A percentile compares a stretch with the other conserved stretches of the same genome.
Evolutionary conservation across 2,113 vertebrate genomes (phyloP).

Genomic region (Neogobius melanostomus): DNA sequence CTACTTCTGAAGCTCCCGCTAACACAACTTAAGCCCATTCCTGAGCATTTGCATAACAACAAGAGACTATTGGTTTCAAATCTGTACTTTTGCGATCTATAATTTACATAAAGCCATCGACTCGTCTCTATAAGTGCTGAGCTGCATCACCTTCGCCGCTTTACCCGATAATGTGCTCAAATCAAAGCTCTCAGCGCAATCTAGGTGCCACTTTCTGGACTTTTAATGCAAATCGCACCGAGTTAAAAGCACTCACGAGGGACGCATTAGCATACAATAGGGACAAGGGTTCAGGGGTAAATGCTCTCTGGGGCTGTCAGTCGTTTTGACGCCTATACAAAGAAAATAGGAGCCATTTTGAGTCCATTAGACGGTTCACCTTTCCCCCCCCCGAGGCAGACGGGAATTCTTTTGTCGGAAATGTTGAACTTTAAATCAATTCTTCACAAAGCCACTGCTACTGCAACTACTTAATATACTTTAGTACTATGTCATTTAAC

Average conservation of each 20-base stretch:
- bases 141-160: neutral
- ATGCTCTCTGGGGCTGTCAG: slow-evolving; percentile 9
- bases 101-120: no score
- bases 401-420: no score
- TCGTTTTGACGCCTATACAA: slow-evolving; percentile 14
- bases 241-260: neutral
- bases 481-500: no score
- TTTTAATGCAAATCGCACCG: neutral
- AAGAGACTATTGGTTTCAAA: no score
- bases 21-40: no score
- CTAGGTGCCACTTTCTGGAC: neutral
- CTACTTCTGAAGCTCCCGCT: no score
- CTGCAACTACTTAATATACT: no score
- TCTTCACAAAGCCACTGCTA: no score
- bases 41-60: no score
- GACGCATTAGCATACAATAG: slow-evolving; percentile 10
- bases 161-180: neutral
- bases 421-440: no score
- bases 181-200: neutral
- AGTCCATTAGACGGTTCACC: slow-evolving; percentile 37
- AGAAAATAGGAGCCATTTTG: slow-evolving; percentile 35
- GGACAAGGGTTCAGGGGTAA: neutral
- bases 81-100: no score
- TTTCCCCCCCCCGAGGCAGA: neutral
- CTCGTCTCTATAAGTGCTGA: neutral